A percentile compares a stretch with the other conserved stretches of the same genome.
Evolutionary conservation across 1,140 invertebrate species (phyloP).

Genomic region (Lasaia peninsularis): DNA sequence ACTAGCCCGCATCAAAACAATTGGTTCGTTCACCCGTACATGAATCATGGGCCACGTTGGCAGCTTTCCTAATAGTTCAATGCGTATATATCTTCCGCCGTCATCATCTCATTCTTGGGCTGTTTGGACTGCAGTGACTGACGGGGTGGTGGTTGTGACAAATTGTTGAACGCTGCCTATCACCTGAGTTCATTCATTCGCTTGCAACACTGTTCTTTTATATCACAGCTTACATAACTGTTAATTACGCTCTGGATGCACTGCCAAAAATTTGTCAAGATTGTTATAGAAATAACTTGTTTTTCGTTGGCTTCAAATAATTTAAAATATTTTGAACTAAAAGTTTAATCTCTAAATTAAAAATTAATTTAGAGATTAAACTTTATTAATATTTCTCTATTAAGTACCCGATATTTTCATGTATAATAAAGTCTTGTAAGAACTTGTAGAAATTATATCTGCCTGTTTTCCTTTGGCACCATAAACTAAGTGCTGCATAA

Average conservation of each 20-base stretch:
- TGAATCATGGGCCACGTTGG: slow-evolving; percentile 58
- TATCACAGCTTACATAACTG: slow-evolving; percentile 2
- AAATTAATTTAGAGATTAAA: too few relatives aligned
- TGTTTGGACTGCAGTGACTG: slow-evolving; percentile 58
- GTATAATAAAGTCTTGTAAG: too few relatives aligned
- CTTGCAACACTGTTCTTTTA: slow-evolving; percentile 14
- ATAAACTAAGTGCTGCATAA: too few relatives aligned
- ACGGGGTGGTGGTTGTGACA: slow-evolving; percentile 62
- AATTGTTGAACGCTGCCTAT: slow-evolving; percentile 58
- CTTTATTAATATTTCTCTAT: too few relatives aligned
- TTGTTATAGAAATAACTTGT: background rate
- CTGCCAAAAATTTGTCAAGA: background rate
- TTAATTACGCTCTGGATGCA: background rate
- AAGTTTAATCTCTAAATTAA: too few relatives aligned
- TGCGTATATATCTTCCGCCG: slow-evolving; percentile 59
- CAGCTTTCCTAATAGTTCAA: slow-evolving; percentile 65
- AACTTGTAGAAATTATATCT: too few relatives aligned
- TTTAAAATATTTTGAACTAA: too few relatives aligned
- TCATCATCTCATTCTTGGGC: slow-evolving; percentile 66
- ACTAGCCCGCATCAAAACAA: slow-evolving; percentile 65
- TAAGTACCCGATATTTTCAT: too few relatives aligned
- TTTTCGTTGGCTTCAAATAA: background rate
- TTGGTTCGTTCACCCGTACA: slow-evolving; percentile 64
- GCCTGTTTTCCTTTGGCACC: too few relatives aligned
- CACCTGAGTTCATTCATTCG: slow-evolving; percentile 32